Evolutionary conservation across 2,888 invertebrate genomes (phyloP).

Genomic region (Dexiosoma caninum): DNA sequence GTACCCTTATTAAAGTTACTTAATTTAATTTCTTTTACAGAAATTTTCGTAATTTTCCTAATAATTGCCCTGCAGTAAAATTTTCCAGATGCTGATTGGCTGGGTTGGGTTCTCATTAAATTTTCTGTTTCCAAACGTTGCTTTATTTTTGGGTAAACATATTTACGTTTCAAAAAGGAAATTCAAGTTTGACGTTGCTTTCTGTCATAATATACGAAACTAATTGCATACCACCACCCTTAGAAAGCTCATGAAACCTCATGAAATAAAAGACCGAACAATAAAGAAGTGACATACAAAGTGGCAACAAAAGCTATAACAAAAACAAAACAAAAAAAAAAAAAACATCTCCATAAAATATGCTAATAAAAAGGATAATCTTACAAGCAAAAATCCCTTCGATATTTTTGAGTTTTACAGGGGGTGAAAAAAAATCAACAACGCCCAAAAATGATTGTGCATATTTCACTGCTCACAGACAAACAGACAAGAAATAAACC

Average conservation of each 20-base stretch:
- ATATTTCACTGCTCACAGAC: constrained; percentile 10
- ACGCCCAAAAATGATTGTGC: background rate
- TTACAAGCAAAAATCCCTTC: constrained; percentile 53
- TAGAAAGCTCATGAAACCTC: constrained; percentile 49
- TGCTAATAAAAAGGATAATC: constrained; percentile 62
- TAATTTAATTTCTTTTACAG: constrained; percentile 29
- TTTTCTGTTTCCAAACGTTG: background rate
- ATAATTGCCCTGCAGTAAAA: constrained; percentile 20
- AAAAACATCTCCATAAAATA: constrained; percentile 57
- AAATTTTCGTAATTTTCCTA: constrained; percentile 37
- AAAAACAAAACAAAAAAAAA: constrained; percentile 4
- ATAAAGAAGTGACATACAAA: constrained; percentile 11
- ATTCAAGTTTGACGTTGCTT: constrained; percentile 47
- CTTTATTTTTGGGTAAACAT: background rate
- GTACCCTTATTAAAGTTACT: constrained; percentile 16
- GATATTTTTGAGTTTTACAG: constrained; percentile 43
- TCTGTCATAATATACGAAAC: constrained; percentile 50
- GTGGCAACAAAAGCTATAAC: background rate
- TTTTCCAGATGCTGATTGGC: background rate
- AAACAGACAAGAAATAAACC: too few relatives aligned
- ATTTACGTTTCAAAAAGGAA: constrained; percentile 35
- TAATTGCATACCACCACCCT: constrained; percentile 37
- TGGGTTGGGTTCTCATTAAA: background rate
- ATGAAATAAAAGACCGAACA: background rate
- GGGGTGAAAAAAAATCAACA: background rate